Conservation (phyloP, 2,888 invertebrate genomes). For the Apantesis nais region DNA sequence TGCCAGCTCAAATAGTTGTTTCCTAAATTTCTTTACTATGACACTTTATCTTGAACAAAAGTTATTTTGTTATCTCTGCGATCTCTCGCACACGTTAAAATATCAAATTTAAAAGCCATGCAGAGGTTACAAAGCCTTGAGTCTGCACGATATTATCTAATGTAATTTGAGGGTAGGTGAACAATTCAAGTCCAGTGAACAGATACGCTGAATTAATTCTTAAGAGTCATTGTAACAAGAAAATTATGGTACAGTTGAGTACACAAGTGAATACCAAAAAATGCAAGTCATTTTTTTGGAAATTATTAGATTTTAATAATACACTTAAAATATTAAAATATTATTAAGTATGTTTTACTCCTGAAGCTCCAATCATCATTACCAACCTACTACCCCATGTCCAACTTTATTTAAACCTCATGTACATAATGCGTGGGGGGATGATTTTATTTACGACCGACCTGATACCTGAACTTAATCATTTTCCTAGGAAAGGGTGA, state of each 20-base stretch:
- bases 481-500: neutral
- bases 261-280: neutral
- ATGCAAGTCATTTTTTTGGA: neutral
- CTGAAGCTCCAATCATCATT: neutral
- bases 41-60: neutral
- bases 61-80: neutral
- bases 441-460: neutral
- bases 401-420: neutral
- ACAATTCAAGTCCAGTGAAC: neutral
- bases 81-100: neutral
- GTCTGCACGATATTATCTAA: neutral
- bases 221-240: neutral
- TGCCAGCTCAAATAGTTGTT: neutral
- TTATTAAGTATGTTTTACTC: neutral
- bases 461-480: neutral
- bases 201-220: constrained; percentile 5
- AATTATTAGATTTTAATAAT: too few species aligned
- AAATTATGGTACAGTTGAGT: neutral
- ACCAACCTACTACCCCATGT: neutral
- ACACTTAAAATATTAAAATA: too few species aligned
- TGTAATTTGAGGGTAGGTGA: constrained; percentile 5
- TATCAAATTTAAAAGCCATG: neutral
- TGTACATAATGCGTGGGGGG: neutral
- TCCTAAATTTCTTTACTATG: neutral
- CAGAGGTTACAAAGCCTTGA: neutral